Evolutionary conservation across 2,113 vertebrate species (phyloP).

Genomic region (Scomber japonicus): DNA sequence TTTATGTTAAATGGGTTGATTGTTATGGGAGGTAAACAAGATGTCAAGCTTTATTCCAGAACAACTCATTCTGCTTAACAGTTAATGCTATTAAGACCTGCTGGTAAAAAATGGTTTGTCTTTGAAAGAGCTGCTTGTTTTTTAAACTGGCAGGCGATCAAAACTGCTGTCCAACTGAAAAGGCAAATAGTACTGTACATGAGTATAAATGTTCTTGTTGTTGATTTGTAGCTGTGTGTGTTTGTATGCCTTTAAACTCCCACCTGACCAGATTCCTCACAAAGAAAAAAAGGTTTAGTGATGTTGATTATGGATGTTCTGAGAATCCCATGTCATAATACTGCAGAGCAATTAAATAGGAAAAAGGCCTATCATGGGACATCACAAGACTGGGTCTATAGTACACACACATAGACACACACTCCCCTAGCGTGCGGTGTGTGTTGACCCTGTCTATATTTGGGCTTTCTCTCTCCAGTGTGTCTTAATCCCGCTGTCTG

Average conservation of each 20-base stretch:
- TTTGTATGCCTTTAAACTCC: constrained; percentile 6
- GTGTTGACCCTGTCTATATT: constrained; percentile 64
- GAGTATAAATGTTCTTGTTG: constrained; percentile 2
- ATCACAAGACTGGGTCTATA: constrained; percentile 35
- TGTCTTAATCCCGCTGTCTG: constrained; percentile 74
- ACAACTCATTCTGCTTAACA: constrained; percentile 54
- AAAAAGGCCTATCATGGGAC: constrained; percentile 27
- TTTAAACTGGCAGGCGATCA: constrained; percentile 23
- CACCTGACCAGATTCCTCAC: constrained; percentile 14
- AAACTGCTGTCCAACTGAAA: constrained; percentile 11
- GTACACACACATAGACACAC: constrained; percentile 24
- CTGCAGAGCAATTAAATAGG: constrained; percentile 18
- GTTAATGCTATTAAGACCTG: constrained; percentile 52
- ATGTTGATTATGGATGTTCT: constrained; percentile 30
- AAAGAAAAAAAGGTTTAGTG: constrained; percentile 9
- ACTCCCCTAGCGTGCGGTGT: constrained; percentile 23
- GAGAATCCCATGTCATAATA: constrained; percentile 8
- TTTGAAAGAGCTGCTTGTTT: constrained; percentile 41
- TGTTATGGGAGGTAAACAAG: constrained; percentile 68
- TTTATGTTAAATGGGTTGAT: constrained; percentile 67
- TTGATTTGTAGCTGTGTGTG: constrained; percentile 7
- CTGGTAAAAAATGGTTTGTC: constrained; percentile 46
- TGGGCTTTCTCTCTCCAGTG: constrained; percentile 57
- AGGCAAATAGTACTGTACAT: constrained; percentile 13
- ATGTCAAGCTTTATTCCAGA: constrained; percentile 59